Base-by-base conservation (phyloP, 2,888 invertebrate species). In the Epiblema foenella region DNA sequence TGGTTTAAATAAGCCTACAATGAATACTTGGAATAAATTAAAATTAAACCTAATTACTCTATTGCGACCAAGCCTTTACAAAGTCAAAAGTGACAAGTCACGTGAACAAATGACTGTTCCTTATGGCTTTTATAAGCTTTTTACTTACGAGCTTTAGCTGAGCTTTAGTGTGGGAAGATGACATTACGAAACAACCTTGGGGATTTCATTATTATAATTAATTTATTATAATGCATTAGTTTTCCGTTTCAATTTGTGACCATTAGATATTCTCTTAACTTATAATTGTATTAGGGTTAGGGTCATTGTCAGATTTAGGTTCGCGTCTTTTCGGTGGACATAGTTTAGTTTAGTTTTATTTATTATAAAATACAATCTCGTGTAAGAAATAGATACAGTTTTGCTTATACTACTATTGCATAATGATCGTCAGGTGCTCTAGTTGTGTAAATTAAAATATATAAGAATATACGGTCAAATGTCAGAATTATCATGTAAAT, bases 101-200 rank as follows among this genome's bases (percentile, higher is more conserved):
- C 49, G 62, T 49, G 68, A 57, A 69, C 68, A 63, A 69, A 69
- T 69, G 39, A 29, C n/a, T 15, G 68, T 56, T 42, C 56, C 46
- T 63, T 69, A 69, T 69, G 62, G 49, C n/a, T 63, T 54, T 46
- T 57, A 56, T 62, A 62, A 56, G 60, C 33, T 39, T 52, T 52
- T 52, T 46, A 62, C 49, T n/a, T 20, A 10, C 12, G 33, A 37
- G 20, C 63, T 37, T 52, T 64, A 64, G 15, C 24, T 29, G 15
- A 17, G 46, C 49, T 4, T 15, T 42, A 15, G 33, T n/a, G 68
- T 63, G 68, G 68, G 68, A 69, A 63, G 68, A 63, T 56, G 68
- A 46, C 63, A 49, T 63, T 54, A 69, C 56, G 56, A 58, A 57
- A 60, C 17, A 46, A 17, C 37, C 46, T 42, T 57, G 42, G n/a